Evolutionary conservation across 2,113 vertebrate genomes (phyloP).

Genomic region (Eupsittula cactorum): DNA sequence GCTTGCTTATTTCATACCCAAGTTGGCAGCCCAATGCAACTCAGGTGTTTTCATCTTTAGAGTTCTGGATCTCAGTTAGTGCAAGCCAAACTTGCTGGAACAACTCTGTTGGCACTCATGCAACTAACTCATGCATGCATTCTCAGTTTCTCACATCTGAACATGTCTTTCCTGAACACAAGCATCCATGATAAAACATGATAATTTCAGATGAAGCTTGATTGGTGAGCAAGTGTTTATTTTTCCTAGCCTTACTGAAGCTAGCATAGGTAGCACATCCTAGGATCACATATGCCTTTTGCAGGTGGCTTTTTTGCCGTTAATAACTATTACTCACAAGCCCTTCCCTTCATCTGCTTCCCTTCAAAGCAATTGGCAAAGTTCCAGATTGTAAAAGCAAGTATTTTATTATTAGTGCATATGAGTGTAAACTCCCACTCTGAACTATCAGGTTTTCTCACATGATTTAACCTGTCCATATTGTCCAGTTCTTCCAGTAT

Average conservation of each 20-base stretch:
- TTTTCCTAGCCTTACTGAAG: neutral
- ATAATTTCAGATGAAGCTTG: neutral
- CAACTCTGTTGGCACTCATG: neutral
- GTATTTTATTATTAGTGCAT: neutral
- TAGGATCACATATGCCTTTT: constrained; percentile 4
- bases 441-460: neutral
- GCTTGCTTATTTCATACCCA: neutral
- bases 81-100: neutral
- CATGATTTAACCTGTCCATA: neutral
- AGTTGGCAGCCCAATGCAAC: neutral
- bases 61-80: neutral
- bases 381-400: neutral
- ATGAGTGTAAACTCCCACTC: neutral
- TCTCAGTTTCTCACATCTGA: neutral
- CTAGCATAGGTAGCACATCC: neutral
- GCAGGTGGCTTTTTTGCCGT: constrained; percentile 15
- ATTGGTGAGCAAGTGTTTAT: neutral
- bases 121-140: neutral
- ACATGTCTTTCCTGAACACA: neutral
- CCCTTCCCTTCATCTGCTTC: neutral
- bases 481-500: neutral
- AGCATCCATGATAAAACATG: neutral
- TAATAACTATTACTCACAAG: neutral
- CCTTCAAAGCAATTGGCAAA: constrained; percentile 1
- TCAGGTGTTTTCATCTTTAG: neutral